phyloP scores from a whole-genome alignment of 2,888 invertebrate species.

The Teinopalpus imperialis region DNA sequence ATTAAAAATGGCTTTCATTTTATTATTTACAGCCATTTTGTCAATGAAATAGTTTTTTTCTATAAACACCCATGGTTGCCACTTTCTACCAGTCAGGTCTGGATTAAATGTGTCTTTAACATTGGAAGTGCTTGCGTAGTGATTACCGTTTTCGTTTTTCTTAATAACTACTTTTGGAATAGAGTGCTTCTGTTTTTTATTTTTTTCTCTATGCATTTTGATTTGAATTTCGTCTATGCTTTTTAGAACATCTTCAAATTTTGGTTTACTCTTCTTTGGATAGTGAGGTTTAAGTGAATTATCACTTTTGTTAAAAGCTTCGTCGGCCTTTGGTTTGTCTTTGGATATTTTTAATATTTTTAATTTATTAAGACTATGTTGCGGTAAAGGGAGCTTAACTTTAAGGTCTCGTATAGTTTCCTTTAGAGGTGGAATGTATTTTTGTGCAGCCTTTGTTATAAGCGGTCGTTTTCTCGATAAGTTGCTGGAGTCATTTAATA shows the following conservation, averaged over 20 bases:
- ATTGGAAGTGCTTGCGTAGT: constrained; percentile 64
- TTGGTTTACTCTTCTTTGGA: constrained; percentile 69
- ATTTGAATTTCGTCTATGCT: constrained; percentile 75
- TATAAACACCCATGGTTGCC: constrained; percentile 78
- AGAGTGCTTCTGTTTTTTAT: constrained; percentile 56
- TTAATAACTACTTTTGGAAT: constrained; percentile 78
- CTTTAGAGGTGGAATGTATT: constrained; percentile 75
- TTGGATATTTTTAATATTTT: constrained; percentile 67
- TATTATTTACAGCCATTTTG: constrained; percentile 68
- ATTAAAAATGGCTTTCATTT: constrained; percentile 63
- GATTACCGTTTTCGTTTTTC: constrained; percentile 70
- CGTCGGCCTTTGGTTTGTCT: constrained; percentile 52
- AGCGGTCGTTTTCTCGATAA: constrained; percentile 52
- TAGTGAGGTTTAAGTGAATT: constrained; percentile 39
- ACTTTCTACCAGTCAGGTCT: constrained; percentile 73
- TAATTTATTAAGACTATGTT: constrained; percentile 64
- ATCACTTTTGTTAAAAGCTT: constrained; percentile 38
- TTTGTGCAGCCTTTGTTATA: constrained; percentile 75
- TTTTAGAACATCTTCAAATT: constrained; percentile 78
- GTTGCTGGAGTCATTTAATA: constrained; percentile 42
- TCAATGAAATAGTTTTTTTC: constrained; percentile 71
- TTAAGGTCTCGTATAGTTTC: constrained; percentile 64
- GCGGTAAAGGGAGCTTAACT: constrained; percentile 69
- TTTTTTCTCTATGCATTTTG: constrained; percentile 65
- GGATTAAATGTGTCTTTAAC: constrained; percentile 58